Base-by-base conservation (phyloP, 2,888 invertebrate species). In the Athalia rosae region DNA sequence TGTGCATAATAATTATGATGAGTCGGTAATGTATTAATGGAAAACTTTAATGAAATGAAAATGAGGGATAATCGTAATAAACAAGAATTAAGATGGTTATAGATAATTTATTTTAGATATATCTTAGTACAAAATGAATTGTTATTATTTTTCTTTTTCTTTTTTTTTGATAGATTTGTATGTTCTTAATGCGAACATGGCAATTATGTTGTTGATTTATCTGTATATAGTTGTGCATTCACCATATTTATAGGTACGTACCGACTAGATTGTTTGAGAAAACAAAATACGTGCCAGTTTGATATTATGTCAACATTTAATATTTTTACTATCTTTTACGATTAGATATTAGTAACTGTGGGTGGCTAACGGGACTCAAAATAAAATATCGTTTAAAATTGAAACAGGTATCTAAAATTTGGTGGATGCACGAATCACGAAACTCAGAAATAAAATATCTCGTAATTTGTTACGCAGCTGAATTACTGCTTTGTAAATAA, bases 131-230 rank as follows among this genome's bases (percentile, higher is more conserved):
- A 67, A 67, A 67, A 50, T 67, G 50, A 67, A 63, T 63, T 47
- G 59, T 59, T 61, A 3, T 41, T 62, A n/a, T 41, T 62, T n/a
- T 43, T 62, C 7, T 28, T 62, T 62, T 62, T 9, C 62, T 62
- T 62, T 80, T 84, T 82, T 86, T 85, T 84, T 83, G 81, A 85
- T 86, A 84, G 81, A 84, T 80, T 82, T 84, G 77, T 84, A 84
- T 85, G 83, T 85, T 84, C 83, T 71, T 43, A 71, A 58, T 13
- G 64, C 13, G 56, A 71, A 82, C 78, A 79, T 74, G 79, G 81
- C 80, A 80, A 83, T 80, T 78, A 82, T 84, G 80, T 83, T 79
- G 28, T 28, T 28, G 28, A 77, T 81, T 84, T 81, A 74, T 79
- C 77, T 83, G 77, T 81, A 81, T 64, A 79, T 81, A 81, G 41